These are phyloP conservation scores for Scarus forsteni DNA, from an alignment of 2,797 vertebrate species.

Conservation along the genomic window DNA sequence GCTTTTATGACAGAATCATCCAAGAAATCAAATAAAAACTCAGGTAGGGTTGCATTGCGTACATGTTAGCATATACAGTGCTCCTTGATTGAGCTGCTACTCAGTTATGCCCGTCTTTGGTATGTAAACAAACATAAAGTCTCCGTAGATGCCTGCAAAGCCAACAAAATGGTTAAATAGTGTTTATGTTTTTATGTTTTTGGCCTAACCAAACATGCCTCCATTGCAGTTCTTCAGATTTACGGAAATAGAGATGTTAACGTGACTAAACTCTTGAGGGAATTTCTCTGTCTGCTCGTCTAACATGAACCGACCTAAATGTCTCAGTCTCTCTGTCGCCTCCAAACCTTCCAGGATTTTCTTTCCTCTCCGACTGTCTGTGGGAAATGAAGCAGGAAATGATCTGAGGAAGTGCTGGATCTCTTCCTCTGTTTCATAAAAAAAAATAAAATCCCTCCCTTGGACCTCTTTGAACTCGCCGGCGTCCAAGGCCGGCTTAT, in stretches of 20 bases:
- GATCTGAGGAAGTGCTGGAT: slow-evolving; percentile 63
- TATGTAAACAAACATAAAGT: too few relatives aligned
- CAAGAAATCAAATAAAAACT: too few relatives aligned
- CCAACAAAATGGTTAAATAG: too few relatives aligned
- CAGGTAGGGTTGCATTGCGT: too few relatives aligned
- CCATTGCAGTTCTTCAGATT: background rate
- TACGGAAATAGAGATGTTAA: background rate
- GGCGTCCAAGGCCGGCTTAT: slow-evolving; percentile 54
- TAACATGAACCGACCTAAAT: slow-evolving; percentile 21
- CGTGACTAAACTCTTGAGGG: background rate
- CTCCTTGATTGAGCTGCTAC: too few relatives aligned
- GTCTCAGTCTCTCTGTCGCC: slow-evolving; percentile 31
- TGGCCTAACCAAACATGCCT: too few relatives aligned
- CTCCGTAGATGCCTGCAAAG: too few relatives aligned
- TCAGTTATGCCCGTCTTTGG: too few relatives aligned
- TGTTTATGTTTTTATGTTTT: too few relatives aligned
- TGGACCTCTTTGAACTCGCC: slow-evolving; percentile 55
- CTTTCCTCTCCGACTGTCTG: slow-evolving; percentile 7
- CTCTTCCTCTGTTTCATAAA: slow-evolving; percentile 47
- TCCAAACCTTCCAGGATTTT: slow-evolving; percentile 36
- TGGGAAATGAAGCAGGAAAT: slow-evolving; percentile 63
- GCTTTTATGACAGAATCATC: too few relatives aligned
- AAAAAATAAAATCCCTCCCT: slow-evolving; percentile 45
- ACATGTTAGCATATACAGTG: too few relatives aligned
- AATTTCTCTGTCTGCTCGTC: background rate